Evolutionary conservation across 2,888 invertebrate genomes (phyloP).

Genomic region (Entomobrya proxima): DNA sequence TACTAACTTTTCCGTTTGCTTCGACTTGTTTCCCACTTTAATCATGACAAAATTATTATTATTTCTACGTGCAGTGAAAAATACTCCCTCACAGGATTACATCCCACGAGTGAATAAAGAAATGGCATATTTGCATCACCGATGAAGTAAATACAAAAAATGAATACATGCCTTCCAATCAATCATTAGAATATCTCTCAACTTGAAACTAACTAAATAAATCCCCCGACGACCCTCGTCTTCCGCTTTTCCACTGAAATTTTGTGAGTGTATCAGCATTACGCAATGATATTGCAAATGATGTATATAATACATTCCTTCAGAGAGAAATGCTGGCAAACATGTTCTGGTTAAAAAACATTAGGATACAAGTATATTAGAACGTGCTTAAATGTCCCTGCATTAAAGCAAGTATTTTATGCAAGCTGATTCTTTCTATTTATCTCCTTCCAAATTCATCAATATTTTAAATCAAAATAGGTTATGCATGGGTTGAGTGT

Average conservation of each 20-base stretch:
- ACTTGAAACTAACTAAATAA: constrained; percentile 62
- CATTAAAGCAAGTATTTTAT: constrained; percentile 44
- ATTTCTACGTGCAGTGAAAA: neutral
- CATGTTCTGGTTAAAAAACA: no score
- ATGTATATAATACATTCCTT: neutral
- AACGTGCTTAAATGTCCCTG: constrained; percentile 17
- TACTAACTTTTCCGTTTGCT: constrained; percentile 3
- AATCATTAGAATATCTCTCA: constrained; percentile 62
- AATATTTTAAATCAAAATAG: constrained; percentile 34
- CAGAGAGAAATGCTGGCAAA: no score
- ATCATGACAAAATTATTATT: constrained; percentile 46
- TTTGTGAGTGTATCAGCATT: constrained; percentile 7
- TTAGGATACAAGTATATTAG: no score
- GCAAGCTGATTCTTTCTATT: neutral
- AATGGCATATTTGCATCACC: constrained; percentile 35
- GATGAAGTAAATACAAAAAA: constrained; percentile 33
- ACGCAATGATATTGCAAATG: neutral
- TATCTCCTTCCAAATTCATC: constrained; percentile 15
- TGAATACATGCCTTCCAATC: constrained; percentile 55
- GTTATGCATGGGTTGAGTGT: constrained; percentile 1
- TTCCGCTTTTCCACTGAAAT: constrained; percentile 18
- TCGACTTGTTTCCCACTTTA: neutral
- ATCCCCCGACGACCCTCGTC: constrained; percentile 58
- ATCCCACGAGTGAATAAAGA: constrained; percentile 38
- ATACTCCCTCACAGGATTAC: constrained; percentile 13